Evolutionary conservation across 2,113 vertebrate species (phyloP), one percentile per base, ranked within the genome.

Genomic region (Physeter macrocephalus): DNA sequence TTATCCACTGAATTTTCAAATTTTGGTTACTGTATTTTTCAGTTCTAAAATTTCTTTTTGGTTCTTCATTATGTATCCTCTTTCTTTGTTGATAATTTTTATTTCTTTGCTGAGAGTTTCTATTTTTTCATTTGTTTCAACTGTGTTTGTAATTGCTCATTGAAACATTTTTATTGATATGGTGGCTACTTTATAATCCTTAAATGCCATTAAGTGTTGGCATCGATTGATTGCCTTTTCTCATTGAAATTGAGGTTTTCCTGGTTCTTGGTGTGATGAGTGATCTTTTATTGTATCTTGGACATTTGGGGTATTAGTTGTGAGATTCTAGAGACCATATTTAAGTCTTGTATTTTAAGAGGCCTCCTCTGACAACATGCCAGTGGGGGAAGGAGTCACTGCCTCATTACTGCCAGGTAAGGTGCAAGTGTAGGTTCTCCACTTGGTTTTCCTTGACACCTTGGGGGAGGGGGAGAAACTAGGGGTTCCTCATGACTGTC

Each of bases 21-120:
- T 80, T 93, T 88, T 83, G 4, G 27, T 82, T 83, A 46, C 25
- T 93, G 0, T 87, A 39, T 81, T 97, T 96, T 92, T 88, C 64
- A 90, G 29, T 71, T 92, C 27, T 84, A 71, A 97, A 92, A 75
- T 66, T 83, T 97, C 10, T 34, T n/a, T 49, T 71, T 71, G 43
- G n/a, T 87, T 77, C 23, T 81, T 86, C 77, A 71, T 95, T 39
- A 87, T 87, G 49, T 34, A 82, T 62, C 41, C 23, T 62, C 27
- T 91, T 72, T 78, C 39, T 90, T 95, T 93, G 82, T 80, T 74
- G 46, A n/a, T 61, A 84, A 88, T 52, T 86, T 72, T 23, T 84
- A 17, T 93, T 81, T 77, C 31, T 82, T 88, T 61, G 82, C 43
- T 72, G 49, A 84, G 71, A 88, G 29, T 78, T 77, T 90, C 23